Evolutionary conservation across 2,797 vertebrate species (phyloP), one percentile per base, ranked within the genome.

Genomic region (Anguilla marmorata): DNA sequence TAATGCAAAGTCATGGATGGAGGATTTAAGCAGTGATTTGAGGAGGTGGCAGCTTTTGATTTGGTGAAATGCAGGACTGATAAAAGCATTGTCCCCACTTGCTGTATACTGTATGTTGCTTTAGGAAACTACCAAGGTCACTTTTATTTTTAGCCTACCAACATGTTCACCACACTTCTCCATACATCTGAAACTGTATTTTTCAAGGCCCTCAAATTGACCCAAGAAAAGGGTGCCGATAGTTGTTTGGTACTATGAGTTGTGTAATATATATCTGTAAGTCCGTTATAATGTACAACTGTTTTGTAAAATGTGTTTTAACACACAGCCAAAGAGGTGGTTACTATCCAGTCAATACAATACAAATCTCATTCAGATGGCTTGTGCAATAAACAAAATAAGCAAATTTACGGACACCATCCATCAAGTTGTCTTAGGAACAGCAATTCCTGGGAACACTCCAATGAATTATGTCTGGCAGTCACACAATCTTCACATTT

Each of bases 361-460:
- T 76, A 82, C 79, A 48, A 82, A 50, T 82, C 16, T n/a, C 41
- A 48, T 50, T 45, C 79, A 82, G 50, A 82, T 82, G 45, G 19
- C 56, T 84, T 2, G 48, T 86, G 11, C 9, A 45, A 30, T 85
- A 74, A 76, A 88, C 69, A 74, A 24, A 56, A 58, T 63, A 30
- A 63, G 24, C 84, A 30, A 37, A 50, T 30, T 79, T 54, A 60
- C 19, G 3, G 50, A 87, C 80, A 30, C n/a, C 86, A 87, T 80
- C 86, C 63, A 58, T 79, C 30, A 56, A 56, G 72, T 58, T 80
- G 30, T 37, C n/a, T 21, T 54, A 24, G 50, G 50, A 33, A 80
- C 14, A 27, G 66, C n/a, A 54, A 72, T 76, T 50, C 54, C 79
- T 56, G 21, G 54, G 76, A 21, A 9, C 27, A 50, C 54, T 50